Conservation (phyloP, 2,113 vertebrate genomes). For the Sceloporus undulatus region DNA sequence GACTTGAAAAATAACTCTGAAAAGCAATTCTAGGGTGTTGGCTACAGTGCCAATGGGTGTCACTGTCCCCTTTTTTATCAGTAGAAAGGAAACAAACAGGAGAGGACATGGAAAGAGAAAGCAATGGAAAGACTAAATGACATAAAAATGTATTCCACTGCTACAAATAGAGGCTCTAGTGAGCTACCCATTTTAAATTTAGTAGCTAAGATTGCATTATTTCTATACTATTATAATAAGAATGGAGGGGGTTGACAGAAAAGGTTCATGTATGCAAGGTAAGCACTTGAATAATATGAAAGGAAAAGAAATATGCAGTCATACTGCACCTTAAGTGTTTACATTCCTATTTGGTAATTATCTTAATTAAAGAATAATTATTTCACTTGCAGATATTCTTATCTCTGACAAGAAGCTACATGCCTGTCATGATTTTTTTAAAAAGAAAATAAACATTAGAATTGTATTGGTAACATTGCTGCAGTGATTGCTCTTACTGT, state of each 20-base stretch:
- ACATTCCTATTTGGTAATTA: slow-evolving; percentile 84
- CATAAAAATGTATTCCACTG: slow-evolving; percentile 31
- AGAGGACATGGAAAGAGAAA: slow-evolving; percentile 42
- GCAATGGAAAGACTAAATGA: slow-evolving; percentile 45
- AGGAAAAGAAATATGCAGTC: slow-evolving; percentile 70
- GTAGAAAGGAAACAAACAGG: slow-evolving; percentile 28
- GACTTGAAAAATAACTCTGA: not conserved
- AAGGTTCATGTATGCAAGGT: slow-evolving; percentile 68
- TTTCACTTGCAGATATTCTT: slow-evolving; percentile 75
- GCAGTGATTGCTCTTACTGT: slow-evolving; percentile 70
- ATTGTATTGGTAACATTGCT: slow-evolving; percentile 67
- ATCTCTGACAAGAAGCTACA: slow-evolving; percentile 81
- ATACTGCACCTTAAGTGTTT: slow-evolving; percentile 76
- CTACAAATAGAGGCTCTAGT: slow-evolving; percentile 21
- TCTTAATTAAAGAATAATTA: slow-evolving; percentile 85
- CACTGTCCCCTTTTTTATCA: not conserved
- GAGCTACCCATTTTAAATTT: slow-evolving; percentile 45
- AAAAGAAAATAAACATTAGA: slow-evolving; percentile 68
- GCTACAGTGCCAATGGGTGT: slow-evolving; percentile 18
- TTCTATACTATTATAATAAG: slow-evolving; percentile 41
- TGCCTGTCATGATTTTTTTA: slow-evolving; percentile 68
- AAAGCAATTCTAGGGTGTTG: slow-evolving; percentile 28
- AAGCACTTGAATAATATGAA: slow-evolving; percentile 68
- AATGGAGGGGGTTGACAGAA: slow-evolving; percentile 49
- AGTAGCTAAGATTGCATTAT: slow-evolving; percentile 44